A percentile compares a stretch with the other conserved stretches of the same genome.
Evolutionary conservation across 2,797 vertebrate species (phyloP).

Genomic region (Oryzias dopingdopingensis): DNA sequence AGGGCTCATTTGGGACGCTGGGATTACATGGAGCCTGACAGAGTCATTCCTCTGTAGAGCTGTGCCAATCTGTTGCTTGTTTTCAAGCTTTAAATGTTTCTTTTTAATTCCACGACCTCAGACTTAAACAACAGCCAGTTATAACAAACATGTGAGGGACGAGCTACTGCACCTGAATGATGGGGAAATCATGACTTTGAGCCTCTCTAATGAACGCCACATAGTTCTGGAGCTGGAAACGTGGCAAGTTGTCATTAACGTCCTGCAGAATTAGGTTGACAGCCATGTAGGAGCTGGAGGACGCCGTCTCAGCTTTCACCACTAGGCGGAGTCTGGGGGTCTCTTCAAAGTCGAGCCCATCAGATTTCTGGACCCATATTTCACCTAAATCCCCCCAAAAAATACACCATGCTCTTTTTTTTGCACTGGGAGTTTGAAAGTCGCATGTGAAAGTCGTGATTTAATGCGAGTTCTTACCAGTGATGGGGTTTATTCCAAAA

Average conservation of each 20-base stretch:
- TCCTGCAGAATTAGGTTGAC: conserved; percentile 93
- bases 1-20: conserved; percentile 34
- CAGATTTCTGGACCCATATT: conserved; percentile 84
- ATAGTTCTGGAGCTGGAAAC: conserved; percentile 93
- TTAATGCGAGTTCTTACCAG: conserved; percentile 74
- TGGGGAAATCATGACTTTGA: conserved; percentile 87
- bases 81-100: conserved; percentile 26
- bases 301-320: conserved; percentile 89
- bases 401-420: conserved; percentile 8
- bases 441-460: neutral
- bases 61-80: conserved; percentile 43
- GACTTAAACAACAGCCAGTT: conserved; percentile 52
- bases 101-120: conserved; percentile 41
- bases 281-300: conserved; percentile 88
- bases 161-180: conserved; percentile 86
- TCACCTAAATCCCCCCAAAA: conserved; percentile 73
- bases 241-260: conserved; percentile 92
- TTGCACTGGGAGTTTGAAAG: conserved; percentile 9
- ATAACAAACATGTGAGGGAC: conserved; percentile 39
- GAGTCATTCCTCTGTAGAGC: conserved; percentile 26
- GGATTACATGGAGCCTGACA: conserved; percentile 43
- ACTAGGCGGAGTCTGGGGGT: conserved; percentile 87
- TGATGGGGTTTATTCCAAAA: conserved; percentile 87
- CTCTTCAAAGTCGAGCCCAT: conserved; percentile 86
- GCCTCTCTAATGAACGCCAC: conserved; percentile 92